These are phyloP conservation scores for Elachura formosa DNA, from an alignment of 2,113 vertebrate species.

Conservation along the genomic window DNA sequence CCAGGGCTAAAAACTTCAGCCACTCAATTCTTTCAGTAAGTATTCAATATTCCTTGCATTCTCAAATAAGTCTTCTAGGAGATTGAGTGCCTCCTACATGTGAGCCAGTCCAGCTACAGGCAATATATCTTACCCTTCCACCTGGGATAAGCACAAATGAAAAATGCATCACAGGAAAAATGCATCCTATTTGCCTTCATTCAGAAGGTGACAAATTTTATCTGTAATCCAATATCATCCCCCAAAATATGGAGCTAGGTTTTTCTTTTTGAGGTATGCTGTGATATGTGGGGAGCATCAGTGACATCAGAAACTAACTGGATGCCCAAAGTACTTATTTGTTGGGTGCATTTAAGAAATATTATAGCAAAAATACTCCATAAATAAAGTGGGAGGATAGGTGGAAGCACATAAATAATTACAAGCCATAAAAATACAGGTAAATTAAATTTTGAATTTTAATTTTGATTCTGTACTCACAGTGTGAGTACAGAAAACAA, in stretches of 20 bases:
- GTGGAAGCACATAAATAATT: background rate
- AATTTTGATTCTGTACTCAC: no score
- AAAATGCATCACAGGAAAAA: background rate
- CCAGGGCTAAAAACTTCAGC: conserved; percentile 62
- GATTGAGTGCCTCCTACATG: conserved; percentile 51
- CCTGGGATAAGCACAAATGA: background rate
- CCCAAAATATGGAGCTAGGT: background rate
- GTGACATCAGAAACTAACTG: background rate
- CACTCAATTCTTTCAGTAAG: conserved; percentile 55
- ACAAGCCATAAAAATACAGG: background rate
- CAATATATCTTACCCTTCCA: conserved; percentile 35
- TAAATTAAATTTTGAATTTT: no score
- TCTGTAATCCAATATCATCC: background rate
- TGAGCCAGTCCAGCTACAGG: conserved; percentile 42
- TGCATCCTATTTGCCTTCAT: background rate
- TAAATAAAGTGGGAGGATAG: background rate
- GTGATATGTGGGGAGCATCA: background rate
- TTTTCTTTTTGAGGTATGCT: background rate
- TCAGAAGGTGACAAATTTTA: background rate
- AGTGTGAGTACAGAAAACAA: background rate
- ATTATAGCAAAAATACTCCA: background rate
- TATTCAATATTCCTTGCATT: conserved; percentile 51
- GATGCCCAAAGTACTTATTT: background rate
- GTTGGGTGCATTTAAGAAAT: background rate
- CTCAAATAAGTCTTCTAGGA: conserved; percentile 49